Evolutionary conservation across 2,888 invertebrate species (phyloP), one percentile per base, ranked within the genome.

Genomic region (Idaea aversata): DNA sequence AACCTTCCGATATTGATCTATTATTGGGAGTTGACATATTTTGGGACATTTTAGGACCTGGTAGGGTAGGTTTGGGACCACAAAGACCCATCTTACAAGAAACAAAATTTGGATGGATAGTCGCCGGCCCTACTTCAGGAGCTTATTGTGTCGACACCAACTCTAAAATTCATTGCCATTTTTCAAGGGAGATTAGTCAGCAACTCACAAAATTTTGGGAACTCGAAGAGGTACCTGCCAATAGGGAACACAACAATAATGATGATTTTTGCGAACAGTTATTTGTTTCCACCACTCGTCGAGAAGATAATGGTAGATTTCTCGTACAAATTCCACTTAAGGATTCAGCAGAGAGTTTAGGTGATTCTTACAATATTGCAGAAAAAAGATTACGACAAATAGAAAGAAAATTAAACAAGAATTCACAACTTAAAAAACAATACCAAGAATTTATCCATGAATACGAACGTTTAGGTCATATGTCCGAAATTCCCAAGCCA

Each of bases 201-300:
- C 35, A 66, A 5, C 59, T 70, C 0, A 63, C 57, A 64, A 38
- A n/a, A 0, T 67, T 70, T 58, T 66, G 70, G 67, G 67, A 70
- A 34, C 34, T 70, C 0, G 70, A 70, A 62, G 66, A 66, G 58
- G 61, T 57, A n/a, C 57, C 57, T 57, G 4, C n/a, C 13, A 4
- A 5, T 13, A 13, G 13, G 15, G 57, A 57, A 57, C 57, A 15
- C 5, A 15, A 13, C 4, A 36, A 36, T 36, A 36, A 36, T 5
- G 5, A 36, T 36, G 36, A 36, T 6, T 36, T 5, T 36, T 58
- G 58, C 3, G 58, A 58, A 15, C n/a, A 58, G 15, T 15, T 15
- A 15, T 58, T 58, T 15, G 58, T 58, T 15, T 15, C n/a, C 3
- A 58, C 58, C 58, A 58, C 58, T 66, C 10, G 1, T 16, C 67